Evolutionary conservation across 2,797 vertebrate species (phyloP), one percentile per base, ranked within the genome.

Genomic region (Sebastes itinus): DNA sequence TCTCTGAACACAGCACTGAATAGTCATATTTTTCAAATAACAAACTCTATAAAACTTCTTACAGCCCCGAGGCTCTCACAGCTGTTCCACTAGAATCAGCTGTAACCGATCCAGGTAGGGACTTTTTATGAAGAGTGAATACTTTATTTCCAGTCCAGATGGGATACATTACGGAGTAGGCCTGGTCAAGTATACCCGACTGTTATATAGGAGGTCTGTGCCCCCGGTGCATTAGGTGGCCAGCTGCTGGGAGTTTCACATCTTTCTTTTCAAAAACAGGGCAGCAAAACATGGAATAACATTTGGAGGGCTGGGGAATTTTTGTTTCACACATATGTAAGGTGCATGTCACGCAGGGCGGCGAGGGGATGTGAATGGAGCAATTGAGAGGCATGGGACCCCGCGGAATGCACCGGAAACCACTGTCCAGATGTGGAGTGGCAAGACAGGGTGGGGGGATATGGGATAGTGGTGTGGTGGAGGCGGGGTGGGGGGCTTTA

Each of bases 361-460:
- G 59, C 4, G 27, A 78, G 55, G 81, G 27, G 74, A 81, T 82
- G 85, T 93, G 94, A 94, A 94, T 92, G 69, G 83, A 87, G 72
- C 65, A 33, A 92, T 91, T 95, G 82, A 85, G 70, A 25, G 52
- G 78, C 54, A 56, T 33, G 81, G 35, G 84, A 90, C 85, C 87
- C 83, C 8, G 63, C 0, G 75, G 90, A 94, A 94, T 92, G 83
- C 75, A 73, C 80, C 76, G 80, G 86, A 94, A 92, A 87, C 91
- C 68, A 73, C 93, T 86, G 77, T 94, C 93, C 96, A 94, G 95
- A 93, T 95, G 95, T 93, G 92, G 88, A 90, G 87, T 72, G 16
- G 85, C 86, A 79, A 78, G 88, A 91, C 87, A 83, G 85, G 75
- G 63, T 66, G 66, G 58, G 91, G 92, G 91, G 89, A 86, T 84